A percentile compares a stretch with the other conserved stretches of the same genome.
Evolutionary conservation across 2,888 invertebrate genomes (phyloP).

Genomic region (Coelogynopora nodosa): DNA sequence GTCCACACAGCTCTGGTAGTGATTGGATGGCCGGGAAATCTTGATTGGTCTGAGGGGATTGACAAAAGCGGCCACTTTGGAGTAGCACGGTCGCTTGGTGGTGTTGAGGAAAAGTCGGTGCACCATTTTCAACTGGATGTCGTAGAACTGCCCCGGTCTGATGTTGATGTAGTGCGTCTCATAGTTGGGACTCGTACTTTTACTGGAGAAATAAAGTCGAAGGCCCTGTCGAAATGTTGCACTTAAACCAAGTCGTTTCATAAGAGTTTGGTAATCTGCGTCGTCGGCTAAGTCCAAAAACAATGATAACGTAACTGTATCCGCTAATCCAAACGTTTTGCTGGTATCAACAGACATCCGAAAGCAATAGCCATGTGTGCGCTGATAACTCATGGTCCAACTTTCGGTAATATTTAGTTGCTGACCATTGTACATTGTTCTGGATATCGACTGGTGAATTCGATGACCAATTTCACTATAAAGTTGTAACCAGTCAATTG

Average conservation of each 20-base stretch:
- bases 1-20: neutral
- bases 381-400: constrained; percentile 5
- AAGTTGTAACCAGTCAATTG: neutral
- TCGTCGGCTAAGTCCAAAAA: neutral
- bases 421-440: neutral
- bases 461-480: constrained; percentile 6
- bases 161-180: neutral
- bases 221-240: neutral
- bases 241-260: neutral
- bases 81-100: neutral
- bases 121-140: neutral
- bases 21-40: neutral
- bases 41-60: constrained; percentile 11
- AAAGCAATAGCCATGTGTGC: neutral
- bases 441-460: neutral
- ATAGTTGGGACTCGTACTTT: neutral
- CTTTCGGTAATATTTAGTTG: neutral
- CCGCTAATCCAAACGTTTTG: neutral
- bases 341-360: neutral
- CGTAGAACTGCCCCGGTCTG: neutral
- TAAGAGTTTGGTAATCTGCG: neutral
- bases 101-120: neutral
- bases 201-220: neutral
- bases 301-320: neutral
- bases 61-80: neutral